Evolutionary conservation across 1,140 invertebrate species (phyloP).

Genomic region (Grapholita molesta): DNA sequence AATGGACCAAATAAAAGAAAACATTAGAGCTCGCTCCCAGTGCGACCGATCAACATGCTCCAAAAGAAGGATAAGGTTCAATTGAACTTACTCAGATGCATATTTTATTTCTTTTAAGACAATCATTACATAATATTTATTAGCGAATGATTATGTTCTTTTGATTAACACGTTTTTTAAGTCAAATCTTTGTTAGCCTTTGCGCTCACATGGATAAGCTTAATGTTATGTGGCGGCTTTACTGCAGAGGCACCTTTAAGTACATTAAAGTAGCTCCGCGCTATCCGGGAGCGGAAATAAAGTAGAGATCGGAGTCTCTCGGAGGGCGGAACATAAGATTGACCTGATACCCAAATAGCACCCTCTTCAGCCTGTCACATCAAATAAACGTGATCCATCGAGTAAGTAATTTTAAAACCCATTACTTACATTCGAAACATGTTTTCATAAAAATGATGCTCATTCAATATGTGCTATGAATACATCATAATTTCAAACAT

Average conservation of each 20-base stretch:
- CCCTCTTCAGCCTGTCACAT: slow-evolving; percentile 36
- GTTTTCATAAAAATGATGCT: not conserved
- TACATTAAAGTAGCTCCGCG: slow-evolving; percentile 34
- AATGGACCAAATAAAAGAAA: too few species aligned
- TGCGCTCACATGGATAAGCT: not conserved
- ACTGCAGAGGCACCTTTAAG: slow-evolving; percentile 20
- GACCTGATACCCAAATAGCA: slow-evolving; percentile 34
- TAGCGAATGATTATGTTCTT: too few species aligned
- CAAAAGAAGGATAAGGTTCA: too few species aligned
- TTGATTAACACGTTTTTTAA: too few species aligned
- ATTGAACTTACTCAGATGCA: too few species aligned
- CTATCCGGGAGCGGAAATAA: slow-evolving; percentile 46
- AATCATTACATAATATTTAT: too few species aligned
- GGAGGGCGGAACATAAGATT: slow-evolving; percentile 29
- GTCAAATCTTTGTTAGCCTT: not conserved
- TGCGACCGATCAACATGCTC: too few species aligned
- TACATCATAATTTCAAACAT: not conserved
- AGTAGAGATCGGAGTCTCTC: slow-evolving; percentile 31
- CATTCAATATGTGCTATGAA: not conserved
- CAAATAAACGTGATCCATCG: slow-evolving; percentile 31
- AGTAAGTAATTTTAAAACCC: slow-evolving; percentile 39
- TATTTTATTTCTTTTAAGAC: too few species aligned
- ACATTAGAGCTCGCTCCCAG: too few species aligned
- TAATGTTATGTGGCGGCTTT: not conserved
- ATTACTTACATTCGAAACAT: not conserved